These are phyloP conservation scores for Idaea biselata DNA, from an alignment of 2,888 invertebrate genomes.

Conservation along the genomic window DNA sequence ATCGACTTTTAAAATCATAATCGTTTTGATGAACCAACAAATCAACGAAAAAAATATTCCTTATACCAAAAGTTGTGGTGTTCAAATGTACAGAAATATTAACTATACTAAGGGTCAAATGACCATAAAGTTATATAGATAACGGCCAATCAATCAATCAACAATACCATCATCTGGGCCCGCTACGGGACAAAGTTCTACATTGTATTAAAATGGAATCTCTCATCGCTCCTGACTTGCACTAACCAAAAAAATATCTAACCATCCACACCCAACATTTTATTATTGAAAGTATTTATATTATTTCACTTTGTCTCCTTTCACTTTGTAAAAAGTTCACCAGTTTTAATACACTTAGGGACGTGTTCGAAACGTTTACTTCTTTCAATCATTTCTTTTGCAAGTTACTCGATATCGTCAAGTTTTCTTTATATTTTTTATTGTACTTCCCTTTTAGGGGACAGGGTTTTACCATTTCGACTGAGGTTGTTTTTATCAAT, in stretches of 20 bases:
- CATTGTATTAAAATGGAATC: no score
- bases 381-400: constrained; percentile 72
- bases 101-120: no score
- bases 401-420: constrained; percentile 51
- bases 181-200: no score
- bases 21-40: no score
- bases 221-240: constrained; percentile 19
- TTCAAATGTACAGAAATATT: no score
- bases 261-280: constrained; percentile 67
- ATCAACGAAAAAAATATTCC: no score
- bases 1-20: no score
- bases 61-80: no score
- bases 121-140: no score
- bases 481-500: constrained; percentile 15
- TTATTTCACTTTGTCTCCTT: constrained; percentile 73
- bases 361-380: constrained; percentile 57
- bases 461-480: constrained; percentile 28
- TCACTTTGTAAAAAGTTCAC: constrained; percentile 61
- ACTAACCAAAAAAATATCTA: constrained; percentile 28
- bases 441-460: constrained; percentile 46
- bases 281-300: constrained; percentile 78
- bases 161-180: no score
- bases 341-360: constrained; percentile 76
- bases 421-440: constrained; percentile 49
- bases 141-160: no score